Base-by-base conservation (phyloP, 2,113 vertebrate species). In the Orthonyx spaldingii region DNA sequence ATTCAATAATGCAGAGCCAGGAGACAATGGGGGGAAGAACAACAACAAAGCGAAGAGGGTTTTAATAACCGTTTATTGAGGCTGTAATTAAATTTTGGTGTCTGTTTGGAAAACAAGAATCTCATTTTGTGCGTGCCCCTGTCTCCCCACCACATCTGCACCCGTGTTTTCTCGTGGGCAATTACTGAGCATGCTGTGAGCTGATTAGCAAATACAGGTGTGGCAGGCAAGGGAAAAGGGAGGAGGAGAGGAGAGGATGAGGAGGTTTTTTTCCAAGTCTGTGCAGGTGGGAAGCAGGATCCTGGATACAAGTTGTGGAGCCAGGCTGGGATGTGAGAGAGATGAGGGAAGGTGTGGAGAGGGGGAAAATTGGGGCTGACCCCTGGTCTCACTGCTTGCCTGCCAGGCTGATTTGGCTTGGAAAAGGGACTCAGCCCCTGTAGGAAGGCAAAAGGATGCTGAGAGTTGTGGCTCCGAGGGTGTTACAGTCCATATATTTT, bases 41-140 rank as follows among this genome's bases (percentile, higher is more conserved):
- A 97, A 93, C 88, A 95, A 92, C 71, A 87, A 74, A 87, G 83
- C 6, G 0, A 93, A 97, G 94, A 96, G 94, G 90, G 95, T 97
- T 98, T 98, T 98, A 98, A 98, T 98, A 98, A 98, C 97, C 87
- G 6, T 96, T 98, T 95, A 94, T 97, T 96, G 96, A 97, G 94
- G 92, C 96, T 96, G 92, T 98, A 98, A 98, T 98, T 98, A 98
- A 98, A 98, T 98, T 97, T 97, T 46, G 59, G 96, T 97, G 95
- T 98, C 96, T 98, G 97, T 98, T 98, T 98, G 97, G 97, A 97
- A 98, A 98, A 98, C 97, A 98, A 97, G 94, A 97, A 98, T 98
- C 98, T 98, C 97, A 98, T 98, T 98, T 98, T 75, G 93, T 91
- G 92, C 37, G 12, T 87, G 95, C 46, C 89, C 97, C 91, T 2